Conservation (phyloP, 1,140 invertebrate species). For the Euwallacea fornicatus region DNA sequence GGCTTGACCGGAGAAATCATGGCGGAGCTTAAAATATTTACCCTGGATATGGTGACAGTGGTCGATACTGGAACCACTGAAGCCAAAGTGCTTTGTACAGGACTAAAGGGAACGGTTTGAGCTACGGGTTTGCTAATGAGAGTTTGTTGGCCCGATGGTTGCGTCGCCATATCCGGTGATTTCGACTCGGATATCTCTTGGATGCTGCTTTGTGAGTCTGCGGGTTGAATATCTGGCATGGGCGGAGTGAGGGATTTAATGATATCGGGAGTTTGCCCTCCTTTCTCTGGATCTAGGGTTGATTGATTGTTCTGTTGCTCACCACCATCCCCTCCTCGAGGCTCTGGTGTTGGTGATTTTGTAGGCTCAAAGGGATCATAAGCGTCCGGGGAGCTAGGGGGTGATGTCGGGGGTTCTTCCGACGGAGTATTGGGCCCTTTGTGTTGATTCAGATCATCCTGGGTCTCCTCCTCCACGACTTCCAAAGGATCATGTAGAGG, state of each 20-base stretch:
- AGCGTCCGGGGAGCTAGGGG: slow-evolving; percentile 69
- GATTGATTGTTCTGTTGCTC: slow-evolving; percentile 20
- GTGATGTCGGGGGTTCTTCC: slow-evolving; percentile 64
- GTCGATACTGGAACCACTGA: slow-evolving; percentile 51
- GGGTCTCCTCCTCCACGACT: slow-evolving; percentile 53
- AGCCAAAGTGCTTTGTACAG: slow-evolving; percentile 46
- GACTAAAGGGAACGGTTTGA: slow-evolving; percentile 46
- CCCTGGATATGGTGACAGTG: slow-evolving; percentile 50
- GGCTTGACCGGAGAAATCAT: slow-evolving; percentile 47
- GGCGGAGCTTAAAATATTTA: slow-evolving; percentile 51
- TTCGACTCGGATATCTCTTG: slow-evolving; percentile 43
- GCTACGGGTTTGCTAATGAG: slow-evolving; percentile 51
- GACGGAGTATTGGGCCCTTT: slow-evolving; percentile 66
- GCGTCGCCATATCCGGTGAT: slow-evolving; percentile 40
- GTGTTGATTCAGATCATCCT: slow-evolving; percentile 50
- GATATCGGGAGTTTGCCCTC: slow-evolving; percentile 36
- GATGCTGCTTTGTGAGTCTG: slow-evolving; percentile 50
- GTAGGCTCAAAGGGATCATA: slow-evolving; percentile 89
- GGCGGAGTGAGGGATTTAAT: slow-evolving; percentile 48
- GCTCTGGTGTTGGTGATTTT: slow-evolving; percentile 63
- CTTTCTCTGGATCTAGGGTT: slow-evolving; percentile 8
- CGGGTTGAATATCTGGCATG: slow-evolving; percentile 55
- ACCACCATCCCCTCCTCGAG: slow-evolving; percentile 46
- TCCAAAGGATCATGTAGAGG: slow-evolving; percentile 63
- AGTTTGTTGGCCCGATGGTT: not conserved